A percentile compares a stretch with the other conserved stretches of the same genome.
Evolutionary conservation across 2,797 vertebrate species (phyloP).

Genomic region (Urophycis tenuis): DNA sequence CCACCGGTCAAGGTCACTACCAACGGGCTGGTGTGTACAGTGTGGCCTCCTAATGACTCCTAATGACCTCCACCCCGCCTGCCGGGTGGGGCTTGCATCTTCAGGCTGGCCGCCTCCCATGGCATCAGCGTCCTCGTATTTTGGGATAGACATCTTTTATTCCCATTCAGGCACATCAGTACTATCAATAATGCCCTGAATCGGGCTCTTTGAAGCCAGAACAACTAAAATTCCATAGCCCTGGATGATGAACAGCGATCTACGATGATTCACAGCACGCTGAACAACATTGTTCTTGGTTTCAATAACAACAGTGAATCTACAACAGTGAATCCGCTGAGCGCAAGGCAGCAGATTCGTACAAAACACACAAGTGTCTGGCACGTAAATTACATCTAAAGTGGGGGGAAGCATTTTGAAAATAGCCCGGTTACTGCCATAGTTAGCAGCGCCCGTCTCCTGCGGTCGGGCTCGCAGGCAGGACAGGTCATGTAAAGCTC

Average conservation of each 20-base stretch:
- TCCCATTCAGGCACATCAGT: not conserved
- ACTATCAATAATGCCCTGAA: not conserved
- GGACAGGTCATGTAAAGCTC: conserved; percentile 33
- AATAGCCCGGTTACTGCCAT: conserved; percentile 35
- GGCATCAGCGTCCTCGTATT: no score
- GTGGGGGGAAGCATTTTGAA: conserved; percentile 28
- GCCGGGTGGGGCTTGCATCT: not conserved
- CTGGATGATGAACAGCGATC: not conserved
- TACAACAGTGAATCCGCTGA: no score
- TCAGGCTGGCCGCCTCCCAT: not conserved
- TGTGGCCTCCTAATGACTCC: not conserved
- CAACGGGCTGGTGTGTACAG: conserved; percentile 16
- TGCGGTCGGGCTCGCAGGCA: conserved; percentile 29
- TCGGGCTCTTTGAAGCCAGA: not conserved
- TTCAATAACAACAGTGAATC: not conserved
- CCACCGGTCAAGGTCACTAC: conserved; percentile 23
- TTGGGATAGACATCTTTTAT: conserved; percentile 19
- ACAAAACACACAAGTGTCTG: not conserved
- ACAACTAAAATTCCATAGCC: not conserved
- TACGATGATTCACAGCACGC: not conserved
- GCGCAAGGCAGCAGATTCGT: not conserved
- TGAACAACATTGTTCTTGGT: not conserved
- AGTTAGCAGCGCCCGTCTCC: conserved; percentile 12
- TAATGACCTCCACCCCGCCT: not conserved
- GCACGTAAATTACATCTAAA: conserved; percentile 20